These are phyloP conservation scores for Eumacrocentrus americanus DNA, from an alignment of 2,888 invertebrate genomes.

Conservation along the genomic window DNA sequence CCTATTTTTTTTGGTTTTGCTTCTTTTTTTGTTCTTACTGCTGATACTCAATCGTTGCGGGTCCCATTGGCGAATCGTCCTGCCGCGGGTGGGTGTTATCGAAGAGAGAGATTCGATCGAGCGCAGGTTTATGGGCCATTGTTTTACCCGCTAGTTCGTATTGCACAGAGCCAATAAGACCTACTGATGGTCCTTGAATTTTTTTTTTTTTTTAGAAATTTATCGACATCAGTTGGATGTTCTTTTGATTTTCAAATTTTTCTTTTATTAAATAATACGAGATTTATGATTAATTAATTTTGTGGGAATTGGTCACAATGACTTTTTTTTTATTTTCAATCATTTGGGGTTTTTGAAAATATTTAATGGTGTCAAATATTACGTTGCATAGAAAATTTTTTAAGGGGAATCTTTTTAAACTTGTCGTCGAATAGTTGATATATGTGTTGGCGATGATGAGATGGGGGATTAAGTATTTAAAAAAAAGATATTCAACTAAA, in stretches of 20 bases:
- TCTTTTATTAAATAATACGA: neutral
- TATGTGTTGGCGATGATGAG: too few species aligned
- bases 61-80: conserved; percentile 5
- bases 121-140: conserved; percentile 29
- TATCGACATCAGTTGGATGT: conserved; percentile 29
- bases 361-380: too few species aligned
- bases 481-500: too few species aligned
- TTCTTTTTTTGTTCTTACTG: neutral
- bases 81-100: conserved; percentile 27
- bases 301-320: too few species aligned
- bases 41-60: conserved; percentile 1
- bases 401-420: too few species aligned
- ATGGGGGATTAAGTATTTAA: too few species aligned
- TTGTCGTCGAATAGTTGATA: too few species aligned
- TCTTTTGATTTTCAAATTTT: neutral
- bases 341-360: neutral
- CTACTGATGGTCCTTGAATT: neutral
- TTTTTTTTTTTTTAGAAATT: conserved; percentile 20
- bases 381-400: too few species aligned
- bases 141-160: conserved; percentile 25
- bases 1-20: conserved; percentile 3
- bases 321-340: neutral
- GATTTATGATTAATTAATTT: neutral
- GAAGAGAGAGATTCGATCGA: conserved; percentile 21
- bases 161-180: conserved; percentile 27